These are phyloP conservation scores for Coranthus polyacanthus DNA, from an alignment of 2,797 vertebrate species.

Conservation along the genomic window DNA sequence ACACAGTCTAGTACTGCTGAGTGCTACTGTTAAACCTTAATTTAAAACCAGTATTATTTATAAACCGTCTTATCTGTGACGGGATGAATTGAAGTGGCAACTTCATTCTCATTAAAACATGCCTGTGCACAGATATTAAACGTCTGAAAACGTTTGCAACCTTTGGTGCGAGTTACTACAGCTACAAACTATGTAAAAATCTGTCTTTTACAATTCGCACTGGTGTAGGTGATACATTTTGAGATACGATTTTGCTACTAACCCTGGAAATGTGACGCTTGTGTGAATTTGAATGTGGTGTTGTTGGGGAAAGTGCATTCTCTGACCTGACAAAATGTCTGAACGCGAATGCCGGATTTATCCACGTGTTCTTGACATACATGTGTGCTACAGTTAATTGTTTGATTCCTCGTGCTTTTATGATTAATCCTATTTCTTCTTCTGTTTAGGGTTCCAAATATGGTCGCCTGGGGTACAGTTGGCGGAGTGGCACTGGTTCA, in stretches of 20 bases:
- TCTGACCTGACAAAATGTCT: no score
- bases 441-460: slow-evolving; percentile 86
- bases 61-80: no score
- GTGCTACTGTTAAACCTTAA: not conserved
- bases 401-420: not conserved
- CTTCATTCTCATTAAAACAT: no score
- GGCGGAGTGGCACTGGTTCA: slow-evolving; percentile 86
- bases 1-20: not conserved
- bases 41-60: no score
- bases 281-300: no score
- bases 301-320: no score
- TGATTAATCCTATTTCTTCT: slow-evolving; percentile 14
- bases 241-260: no score
- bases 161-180: not conserved
- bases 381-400: not conserved
- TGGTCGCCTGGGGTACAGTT: slow-evolving; percentile 86
- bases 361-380: not conserved
- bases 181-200: not conserved
- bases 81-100: no score
- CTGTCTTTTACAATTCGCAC: not conserved
- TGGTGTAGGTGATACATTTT: not conserved
- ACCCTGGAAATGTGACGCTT: no score
- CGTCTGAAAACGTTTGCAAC: not conserved
- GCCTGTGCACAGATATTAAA: no score
- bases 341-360: no score